Percentiles rank a stretch among this genome's conserved stretches.
phyloP scores from a whole-genome alignment of 2,113 vertebrate genomes.

The Arenaria interpres region DNA sequence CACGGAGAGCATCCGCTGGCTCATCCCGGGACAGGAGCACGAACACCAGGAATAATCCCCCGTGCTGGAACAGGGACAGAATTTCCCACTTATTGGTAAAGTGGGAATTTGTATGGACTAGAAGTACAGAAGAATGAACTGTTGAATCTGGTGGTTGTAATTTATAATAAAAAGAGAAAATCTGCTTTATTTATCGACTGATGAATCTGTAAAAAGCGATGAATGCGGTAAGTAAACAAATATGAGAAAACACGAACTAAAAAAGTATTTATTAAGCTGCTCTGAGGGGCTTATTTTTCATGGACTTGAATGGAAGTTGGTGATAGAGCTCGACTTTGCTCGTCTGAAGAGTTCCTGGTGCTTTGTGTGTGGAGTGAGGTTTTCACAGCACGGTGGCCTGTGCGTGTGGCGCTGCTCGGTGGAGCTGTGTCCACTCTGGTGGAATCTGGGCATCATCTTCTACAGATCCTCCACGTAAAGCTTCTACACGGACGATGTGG shows the following conservation, averaged over 20 bases:
- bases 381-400: background rate
- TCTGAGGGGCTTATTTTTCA: background rate
- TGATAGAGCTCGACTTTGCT: background rate
- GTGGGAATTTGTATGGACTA: background rate
- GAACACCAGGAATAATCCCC: conserved; percentile 87
- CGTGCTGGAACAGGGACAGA: background rate
- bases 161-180: too few species aligned
- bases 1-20: conserved; percentile 93
- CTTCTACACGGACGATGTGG: rapidly evolving
- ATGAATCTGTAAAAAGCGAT: background rate
- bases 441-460: background rate
- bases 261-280: conserved; percentile 4
- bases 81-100: background rate
- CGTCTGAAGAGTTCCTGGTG: background rate
- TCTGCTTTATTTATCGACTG: conserved; percentile 8
- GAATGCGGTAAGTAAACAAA: background rate
- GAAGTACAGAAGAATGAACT: background rate
- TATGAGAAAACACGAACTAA: background rate
- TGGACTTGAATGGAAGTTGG: background rate
- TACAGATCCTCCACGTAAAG: background rate
- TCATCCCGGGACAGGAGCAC: conserved; percentile 94
- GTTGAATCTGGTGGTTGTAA: background rate
- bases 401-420: rapidly evolving
- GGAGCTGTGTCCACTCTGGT: rapidly evolving
- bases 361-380: background rate